Evolutionary conservation across 37 sponge, comb jelly and placozoan species (phyloP).

Genomic region (Halisarca cf. caerulea): DNA sequence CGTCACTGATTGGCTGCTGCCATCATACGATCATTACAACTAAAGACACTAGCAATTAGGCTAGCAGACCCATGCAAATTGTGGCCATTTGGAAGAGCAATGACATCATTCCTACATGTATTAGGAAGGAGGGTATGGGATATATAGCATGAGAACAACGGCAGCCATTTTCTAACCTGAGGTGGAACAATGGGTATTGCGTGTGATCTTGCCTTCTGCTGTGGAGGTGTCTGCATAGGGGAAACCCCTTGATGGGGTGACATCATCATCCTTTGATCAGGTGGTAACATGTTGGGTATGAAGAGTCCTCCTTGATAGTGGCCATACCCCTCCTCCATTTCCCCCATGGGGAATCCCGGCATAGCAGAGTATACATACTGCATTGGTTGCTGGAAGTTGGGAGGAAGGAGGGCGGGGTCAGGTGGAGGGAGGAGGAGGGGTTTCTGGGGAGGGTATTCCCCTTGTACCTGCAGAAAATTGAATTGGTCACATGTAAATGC

Average conservation of each 20-base stretch:
- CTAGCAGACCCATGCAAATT: too few species aligned
- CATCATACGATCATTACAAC: too few species aligned
- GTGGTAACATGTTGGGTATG: not conserved
- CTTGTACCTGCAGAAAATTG: not conserved
- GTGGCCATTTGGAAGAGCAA: too few species aligned
- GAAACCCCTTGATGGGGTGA: not conserved
- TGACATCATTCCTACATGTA: too few species aligned
- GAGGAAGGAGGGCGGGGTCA: not conserved
- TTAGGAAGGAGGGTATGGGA: too few species aligned
- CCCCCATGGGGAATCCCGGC: not conserved
- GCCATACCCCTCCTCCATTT: not conserved
- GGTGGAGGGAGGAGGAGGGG: not conserved
- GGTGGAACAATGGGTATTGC: constrained; percentile 21
- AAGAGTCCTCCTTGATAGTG: constrained; percentile 29
- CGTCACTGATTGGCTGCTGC: too few species aligned
- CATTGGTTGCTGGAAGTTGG: too few species aligned
- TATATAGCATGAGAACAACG: too few species aligned
- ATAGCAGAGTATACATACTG: not conserved
- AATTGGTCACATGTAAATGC: too few species aligned
- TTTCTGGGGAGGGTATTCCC: not conserved
- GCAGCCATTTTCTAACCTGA: not conserved
- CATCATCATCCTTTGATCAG: constrained; percentile 9
- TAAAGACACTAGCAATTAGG: too few species aligned
- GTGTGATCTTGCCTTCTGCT: not conserved
- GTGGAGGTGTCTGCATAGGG: not conserved